Base-by-base conservation (phyloP, 2,797 vertebrate genomes). In the Acanthurus leucopareius region DNA sequence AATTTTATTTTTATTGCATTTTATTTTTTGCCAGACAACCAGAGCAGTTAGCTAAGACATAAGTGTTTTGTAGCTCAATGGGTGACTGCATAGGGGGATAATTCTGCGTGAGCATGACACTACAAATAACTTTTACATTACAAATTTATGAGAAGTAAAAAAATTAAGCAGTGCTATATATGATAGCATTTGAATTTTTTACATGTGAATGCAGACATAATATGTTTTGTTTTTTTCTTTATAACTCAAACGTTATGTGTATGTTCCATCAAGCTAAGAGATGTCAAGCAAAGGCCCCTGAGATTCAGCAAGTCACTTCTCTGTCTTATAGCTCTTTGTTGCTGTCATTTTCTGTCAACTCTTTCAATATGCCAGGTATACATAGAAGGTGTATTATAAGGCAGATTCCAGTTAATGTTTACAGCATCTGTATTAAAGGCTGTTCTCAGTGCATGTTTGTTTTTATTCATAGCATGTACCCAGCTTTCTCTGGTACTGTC, bases 301-400 rank as follows among this genome's bases (percentile, higher is more conserved):
- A 61, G 62, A 70, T 64, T 51, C 20, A 44, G 20, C 48, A 54
- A 69, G 59, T 58, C 42, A 32, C 20, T 56, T 42, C 32, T 56
- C 62, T 58, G 42, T 73, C 65, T 70, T 38, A 16, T 15, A 58
- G n/a, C 17, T 73, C 62, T 65, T 42, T 70, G 44, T 51, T 65
- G 45, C 28, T 54, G 17, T 51, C 42, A 25, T 5, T 49, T 1
- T 3, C 20, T 69, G 59, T 73, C 22, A n/a, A 25, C 57, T 70
- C 65, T 25, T 0, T 63, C 38, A 17, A 19, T 10, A 2, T 73
- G 3, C 72, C 44, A 20, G n/a, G 44, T 28, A 65, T 25, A 4
- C 20, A 48, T 42, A 17, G 9, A 15, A 20, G 7, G 63, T 75
- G 25, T 13, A 44, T 72, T 35, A 57, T 6, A 52, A 57, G 45